These are phyloP conservation scores for Drosophila subsilvestris DNA, from an alignment of 2,888 invertebrate genomes.

Conservation along the genomic window DNA sequence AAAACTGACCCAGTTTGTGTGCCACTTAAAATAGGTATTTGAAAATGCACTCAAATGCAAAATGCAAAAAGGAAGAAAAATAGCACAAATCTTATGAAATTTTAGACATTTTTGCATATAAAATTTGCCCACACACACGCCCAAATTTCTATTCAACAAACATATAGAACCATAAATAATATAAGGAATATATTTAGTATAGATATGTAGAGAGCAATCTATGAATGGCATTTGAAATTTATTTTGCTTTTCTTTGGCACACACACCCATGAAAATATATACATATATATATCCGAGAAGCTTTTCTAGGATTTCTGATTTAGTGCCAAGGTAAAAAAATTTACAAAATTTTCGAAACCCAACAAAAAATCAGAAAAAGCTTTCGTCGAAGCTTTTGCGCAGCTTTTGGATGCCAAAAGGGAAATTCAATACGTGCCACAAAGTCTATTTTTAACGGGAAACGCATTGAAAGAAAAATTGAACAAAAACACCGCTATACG, in stretches of 20 bases:
- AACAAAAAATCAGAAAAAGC: constrained; percentile 28
- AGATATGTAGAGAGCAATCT: constrained; percentile 14
- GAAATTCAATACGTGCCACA: constrained; percentile 79
- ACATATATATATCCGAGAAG: constrained; percentile 6
- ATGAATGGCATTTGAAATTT: constrained; percentile 20
- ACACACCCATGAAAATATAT: constrained; percentile 1
- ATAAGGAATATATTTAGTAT: constrained; percentile 9
- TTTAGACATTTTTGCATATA: not conserved
- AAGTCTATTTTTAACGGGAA: constrained; percentile 75
- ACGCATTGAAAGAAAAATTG: constrained; percentile 27
- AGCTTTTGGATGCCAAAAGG: constrained; percentile 45
- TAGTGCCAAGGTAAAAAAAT: constrained; percentile 78
- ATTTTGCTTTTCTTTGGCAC: constrained; percentile 18
- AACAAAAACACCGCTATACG: constrained; percentile 17
- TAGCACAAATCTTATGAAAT: constrained; percentile 7
- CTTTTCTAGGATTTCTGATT: constrained; percentile 41
- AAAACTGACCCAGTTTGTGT: constrained; percentile 29
- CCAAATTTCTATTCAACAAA: not conserved
- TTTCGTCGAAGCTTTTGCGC: constrained; percentile 35
- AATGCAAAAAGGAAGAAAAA: constrained; percentile 7
- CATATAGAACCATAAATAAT: not conserved
- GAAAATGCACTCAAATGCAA: constrained; percentile 7
- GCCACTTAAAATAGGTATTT: constrained; percentile 19
- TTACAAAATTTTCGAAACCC: constrained; percentile 33
- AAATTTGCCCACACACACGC: not conserved